Conservation (phyloP, 30 jellyfish, hydroid and myxozoan genomes). For the Aurelia coerulea region DNA sequence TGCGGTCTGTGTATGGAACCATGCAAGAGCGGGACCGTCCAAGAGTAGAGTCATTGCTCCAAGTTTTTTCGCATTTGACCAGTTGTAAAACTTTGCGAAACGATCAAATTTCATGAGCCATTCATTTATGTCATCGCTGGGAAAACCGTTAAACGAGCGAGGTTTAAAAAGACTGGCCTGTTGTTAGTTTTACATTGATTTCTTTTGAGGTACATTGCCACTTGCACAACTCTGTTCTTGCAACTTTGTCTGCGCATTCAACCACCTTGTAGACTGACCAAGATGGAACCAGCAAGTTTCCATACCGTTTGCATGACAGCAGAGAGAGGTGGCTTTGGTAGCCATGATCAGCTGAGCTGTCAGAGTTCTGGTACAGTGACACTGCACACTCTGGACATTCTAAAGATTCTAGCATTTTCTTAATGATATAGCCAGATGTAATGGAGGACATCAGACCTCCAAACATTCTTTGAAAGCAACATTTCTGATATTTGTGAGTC, state of each 20-base stretch:
- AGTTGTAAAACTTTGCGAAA: too few species aligned
- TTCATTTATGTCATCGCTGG: too few species aligned
- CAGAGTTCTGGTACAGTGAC: slow-evolving; percentile 11
- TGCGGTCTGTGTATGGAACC: too few species aligned
- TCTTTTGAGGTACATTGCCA: background rate
- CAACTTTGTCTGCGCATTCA: slow-evolving; percentile 12
- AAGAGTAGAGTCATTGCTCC: too few species aligned
- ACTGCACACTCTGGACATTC: slow-evolving; percentile 30
- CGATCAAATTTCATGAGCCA: too few species aligned
- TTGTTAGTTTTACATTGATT: too few species aligned
- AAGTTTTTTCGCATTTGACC: too few species aligned
- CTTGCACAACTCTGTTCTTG: slow-evolving; percentile 20
- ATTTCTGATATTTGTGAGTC: background rate
- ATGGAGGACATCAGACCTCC: slow-evolving; percentile 29
- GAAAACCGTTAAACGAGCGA: too few species aligned
- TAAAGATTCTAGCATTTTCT: slow-evolving; percentile 1
- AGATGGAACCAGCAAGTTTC: slow-evolving; percentile 40
- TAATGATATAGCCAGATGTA: slow-evolving; percentile 31
- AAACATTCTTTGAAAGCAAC: slow-evolving; percentile 8
- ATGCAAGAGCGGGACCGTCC: too few species aligned
- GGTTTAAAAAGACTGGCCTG: too few species aligned
- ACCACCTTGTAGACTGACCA: slow-evolving; percentile 36
- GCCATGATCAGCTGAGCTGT: too few species aligned
- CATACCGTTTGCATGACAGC: slow-evolving; percentile 20
- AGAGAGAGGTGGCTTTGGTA: background rate